Conservation (phyloP, 2,797 vertebrate genomes). For the Melanotaenia boesemani region DNA sequence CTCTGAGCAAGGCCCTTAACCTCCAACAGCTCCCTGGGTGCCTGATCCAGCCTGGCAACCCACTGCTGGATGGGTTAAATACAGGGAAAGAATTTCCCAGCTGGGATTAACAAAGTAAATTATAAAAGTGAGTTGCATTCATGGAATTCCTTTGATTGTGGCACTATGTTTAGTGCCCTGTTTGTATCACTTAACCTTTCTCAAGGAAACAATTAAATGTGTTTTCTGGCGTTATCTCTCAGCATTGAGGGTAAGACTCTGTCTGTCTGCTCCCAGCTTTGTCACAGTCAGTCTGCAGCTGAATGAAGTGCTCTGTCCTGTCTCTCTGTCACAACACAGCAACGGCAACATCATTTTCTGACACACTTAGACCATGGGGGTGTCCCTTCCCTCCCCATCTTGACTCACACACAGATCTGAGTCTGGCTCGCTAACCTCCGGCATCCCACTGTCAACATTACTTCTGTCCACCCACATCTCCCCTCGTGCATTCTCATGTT, state of each 20-base stretch:
- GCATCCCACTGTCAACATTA: conserved; percentile 60
- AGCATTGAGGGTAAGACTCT: conserved; percentile 4
- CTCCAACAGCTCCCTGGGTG: too few species aligned
- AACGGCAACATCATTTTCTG: conserved; percentile 56
- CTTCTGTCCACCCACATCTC: conserved; percentile 48
- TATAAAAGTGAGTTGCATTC: background rate
- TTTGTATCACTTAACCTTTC: background rate
- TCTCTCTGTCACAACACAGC: conserved; percentile 57
- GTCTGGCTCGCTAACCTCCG: conserved; percentile 46
- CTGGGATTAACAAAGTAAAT: too few species aligned
- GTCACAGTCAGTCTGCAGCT: conserved; percentile 29
- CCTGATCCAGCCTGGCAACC: too few species aligned
- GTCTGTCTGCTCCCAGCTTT: too few species aligned
- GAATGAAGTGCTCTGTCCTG: conserved; percentile 41
- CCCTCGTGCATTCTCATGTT: conserved; percentile 16
- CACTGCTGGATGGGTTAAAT: too few species aligned
- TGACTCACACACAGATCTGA: conserved; percentile 30
- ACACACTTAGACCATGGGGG: conserved; percentile 56
- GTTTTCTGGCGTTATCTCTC: background rate
- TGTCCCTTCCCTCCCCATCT: conserved; percentile 29
- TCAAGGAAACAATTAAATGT: background rate
- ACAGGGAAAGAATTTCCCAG: too few species aligned
- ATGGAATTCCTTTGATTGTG: background rate
- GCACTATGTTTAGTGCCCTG: background rate
- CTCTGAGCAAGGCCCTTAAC: too few species aligned